phyloP scores from a whole-genome alignment of 2,888 invertebrate species.

The Pasiphila rectangulata region DNA sequence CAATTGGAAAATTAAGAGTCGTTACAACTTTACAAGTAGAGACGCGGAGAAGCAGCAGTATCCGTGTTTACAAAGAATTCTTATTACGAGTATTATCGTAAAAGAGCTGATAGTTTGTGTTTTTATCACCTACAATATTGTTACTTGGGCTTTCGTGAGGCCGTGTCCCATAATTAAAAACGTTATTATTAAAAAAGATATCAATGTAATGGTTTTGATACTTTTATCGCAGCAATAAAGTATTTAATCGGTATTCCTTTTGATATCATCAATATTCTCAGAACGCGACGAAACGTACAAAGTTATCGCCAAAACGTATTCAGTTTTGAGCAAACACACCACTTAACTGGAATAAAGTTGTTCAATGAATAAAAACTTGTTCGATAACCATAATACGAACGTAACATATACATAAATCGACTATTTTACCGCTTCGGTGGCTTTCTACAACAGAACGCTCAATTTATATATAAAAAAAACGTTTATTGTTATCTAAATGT shows the following conservation, averaged over 20 bases:
- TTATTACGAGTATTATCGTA: no score
- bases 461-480: conserved; percentile 44
- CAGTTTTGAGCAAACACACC: conserved; percentile 14
- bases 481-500: conserved; percentile 49
- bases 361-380: conserved; percentile 22
- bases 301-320: conserved; percentile 4
- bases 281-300: background rate
- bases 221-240: no score
- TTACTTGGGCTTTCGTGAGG: no score
- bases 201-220: no score
- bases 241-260: background rate
- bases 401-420: conserved; percentile 24
- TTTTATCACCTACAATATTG: no score
- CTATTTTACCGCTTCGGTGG: conserved; percentile 47
- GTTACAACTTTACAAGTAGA: no score
- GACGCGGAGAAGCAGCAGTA: no score
- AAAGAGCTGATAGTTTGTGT: no score
- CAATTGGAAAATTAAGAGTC: no score
- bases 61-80: no score
- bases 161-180: no score
- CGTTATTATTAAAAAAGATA: no score
- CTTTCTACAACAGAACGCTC: conserved; percentile 38
- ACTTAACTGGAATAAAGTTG: conserved; percentile 19
- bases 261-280: background rate
- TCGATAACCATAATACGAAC: conserved; percentile 17